Evolutionary conservation across 2,888 invertebrate genomes (phyloP).

Genomic region (Balanococcus diminutus): DNA sequence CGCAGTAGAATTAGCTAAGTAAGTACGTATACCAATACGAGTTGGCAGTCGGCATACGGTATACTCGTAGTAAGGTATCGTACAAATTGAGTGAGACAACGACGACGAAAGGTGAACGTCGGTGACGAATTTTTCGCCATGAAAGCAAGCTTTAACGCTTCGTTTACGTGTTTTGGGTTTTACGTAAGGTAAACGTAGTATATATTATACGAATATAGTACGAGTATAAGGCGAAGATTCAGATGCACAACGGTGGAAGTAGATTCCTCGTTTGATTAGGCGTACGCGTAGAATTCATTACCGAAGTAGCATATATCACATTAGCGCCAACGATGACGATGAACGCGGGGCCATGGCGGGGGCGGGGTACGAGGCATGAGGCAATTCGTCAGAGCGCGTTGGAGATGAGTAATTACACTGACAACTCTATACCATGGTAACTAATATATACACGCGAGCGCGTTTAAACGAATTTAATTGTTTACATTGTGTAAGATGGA

Average conservation of each 20-base stretch:
- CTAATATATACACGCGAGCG: neutral
- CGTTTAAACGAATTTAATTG: conserved; percentile 47
- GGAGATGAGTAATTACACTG: conserved; percentile 48
- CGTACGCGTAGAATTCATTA: conserved; percentile 49
- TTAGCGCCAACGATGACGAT: neutral
- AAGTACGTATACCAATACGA: too few species aligned
- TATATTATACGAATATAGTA: too few species aligned
- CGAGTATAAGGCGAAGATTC: neutral
- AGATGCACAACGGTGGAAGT: conserved; percentile 17
- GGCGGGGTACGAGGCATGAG: too few species aligned
- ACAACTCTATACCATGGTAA: neutral
- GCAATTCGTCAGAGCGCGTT: conserved; percentile 32
- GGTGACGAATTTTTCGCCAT: neutral
- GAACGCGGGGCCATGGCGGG: too few species aligned
- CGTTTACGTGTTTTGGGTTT: neutral
- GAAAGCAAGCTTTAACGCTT: conserved; percentile 6
- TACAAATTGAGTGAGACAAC: too few species aligned
- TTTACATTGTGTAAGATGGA: conserved; percentile 50
- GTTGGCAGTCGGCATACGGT: too few species aligned
- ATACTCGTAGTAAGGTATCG: too few species aligned
- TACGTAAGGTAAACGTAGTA: too few species aligned
- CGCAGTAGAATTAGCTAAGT: too few species aligned
- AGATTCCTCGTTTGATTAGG: conserved; percentile 20
- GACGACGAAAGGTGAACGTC: too few species aligned
- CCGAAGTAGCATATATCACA: conserved; percentile 26